phyloP scores from a whole-genome alignment of 2,113 vertebrate genomes.

The Anser cygnoides region DNA sequence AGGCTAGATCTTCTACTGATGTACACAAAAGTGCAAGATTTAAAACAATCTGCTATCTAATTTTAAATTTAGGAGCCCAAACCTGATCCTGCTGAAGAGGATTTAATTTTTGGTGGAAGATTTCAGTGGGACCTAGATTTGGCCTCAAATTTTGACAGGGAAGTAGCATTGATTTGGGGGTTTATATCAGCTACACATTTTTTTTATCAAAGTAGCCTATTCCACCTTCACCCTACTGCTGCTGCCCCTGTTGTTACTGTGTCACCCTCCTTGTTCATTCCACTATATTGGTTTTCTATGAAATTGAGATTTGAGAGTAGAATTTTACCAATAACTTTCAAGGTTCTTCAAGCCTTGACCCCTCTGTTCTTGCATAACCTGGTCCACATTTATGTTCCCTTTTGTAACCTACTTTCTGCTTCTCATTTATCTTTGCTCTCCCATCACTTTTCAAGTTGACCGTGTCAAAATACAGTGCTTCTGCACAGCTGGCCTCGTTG shows the following conservation, averaged over 20 bases:
- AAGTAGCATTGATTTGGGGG: neutral
- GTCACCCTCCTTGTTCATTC: neutral
- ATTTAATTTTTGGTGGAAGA: neutral
- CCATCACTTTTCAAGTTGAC: neutral
- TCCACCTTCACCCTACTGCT: neutral
- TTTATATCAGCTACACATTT: neutral
- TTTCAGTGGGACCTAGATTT: neutral
- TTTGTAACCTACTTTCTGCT: conserved; percentile 46
- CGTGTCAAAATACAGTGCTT: neutral
- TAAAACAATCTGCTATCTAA: neutral
- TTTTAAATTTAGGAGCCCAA: neutral
- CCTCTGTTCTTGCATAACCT: conserved; percentile 47
- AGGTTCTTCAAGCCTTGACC: conserved; percentile 41
- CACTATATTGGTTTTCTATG: neutral
- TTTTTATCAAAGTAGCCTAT: conserved; percentile 13
- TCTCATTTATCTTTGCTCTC: neutral
- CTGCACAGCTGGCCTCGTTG: conserved; percentile 4
- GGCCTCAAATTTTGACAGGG: neutral
- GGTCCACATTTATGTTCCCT: conserved; percentile 34
- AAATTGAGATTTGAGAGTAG: neutral
- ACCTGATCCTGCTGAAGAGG: neutral
- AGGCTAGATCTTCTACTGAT: neutral
- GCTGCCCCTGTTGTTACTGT: conserved; percentile 14
- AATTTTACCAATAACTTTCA: conserved; percentile 23
- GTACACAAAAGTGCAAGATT: neutral